Base-by-base conservation (phyloP, 2,797 vertebrate species). In the Lagorchestes hirsutus region DNA sequence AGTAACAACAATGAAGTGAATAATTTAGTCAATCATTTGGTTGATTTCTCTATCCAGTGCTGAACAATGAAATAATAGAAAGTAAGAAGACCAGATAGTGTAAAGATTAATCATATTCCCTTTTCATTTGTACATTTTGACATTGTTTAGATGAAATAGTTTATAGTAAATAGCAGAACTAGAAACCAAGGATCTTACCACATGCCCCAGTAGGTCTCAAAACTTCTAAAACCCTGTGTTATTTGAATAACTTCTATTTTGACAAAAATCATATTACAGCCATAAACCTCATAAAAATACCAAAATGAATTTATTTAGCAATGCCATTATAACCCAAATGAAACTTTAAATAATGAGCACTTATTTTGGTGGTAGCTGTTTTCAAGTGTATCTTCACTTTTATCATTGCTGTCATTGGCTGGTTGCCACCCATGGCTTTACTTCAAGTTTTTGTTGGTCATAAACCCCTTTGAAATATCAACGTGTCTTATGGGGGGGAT, bases 161-260 rank as follows among this genome's bases (percentile, higher is more conserved):
- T 59, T 62, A 93, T 93, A 14, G 4, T 67, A 54, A 93, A 93
- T n/a, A 74, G 74, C 95, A 94, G 52, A 92, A 74, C 10, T 50
- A 27, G 55, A 67, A 91, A 57, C 27, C 28, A 14, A 92, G 16
- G 0, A 59, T 0, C 3, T 28, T 87, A 34, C 0, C 91, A 34
- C 58, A 0, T 46, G 74, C 24, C 50, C 6, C 34, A 11, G 56
- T 1, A 18, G 11, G 0, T 3, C 55, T 94, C 55, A 58, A 50
- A 50, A 58, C 62, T 13, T 55, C 5, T 90, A 22, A 46, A 34
- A 31, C 54, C 74, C 40, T 82, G 10, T 46, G 22, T 9, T 27
- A 22, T 87, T 74, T 74, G 16, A 16, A 74, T 40, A 74, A 74
- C 16, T 74, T 74, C 62, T 74, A n/a, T 5, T n/a, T 67, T n/a